Conservation (phyloP, 2,888 invertebrate genomes). For the Tipula vernalis region DNA sequence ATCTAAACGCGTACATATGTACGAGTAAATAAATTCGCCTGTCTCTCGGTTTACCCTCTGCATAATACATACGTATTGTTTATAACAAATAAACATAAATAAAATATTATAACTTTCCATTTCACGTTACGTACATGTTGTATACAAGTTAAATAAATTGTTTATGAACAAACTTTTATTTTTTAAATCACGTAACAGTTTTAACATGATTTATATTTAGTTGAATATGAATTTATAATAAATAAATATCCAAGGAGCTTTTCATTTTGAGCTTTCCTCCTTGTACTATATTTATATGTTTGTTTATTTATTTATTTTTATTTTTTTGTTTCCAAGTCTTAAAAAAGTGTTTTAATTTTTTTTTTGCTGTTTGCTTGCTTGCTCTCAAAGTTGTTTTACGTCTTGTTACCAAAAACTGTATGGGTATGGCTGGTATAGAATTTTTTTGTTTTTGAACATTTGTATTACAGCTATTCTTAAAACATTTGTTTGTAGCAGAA, state of each 20-base stretch:
- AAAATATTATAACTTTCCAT: background rate
- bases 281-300: background rate
- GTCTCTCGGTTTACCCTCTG: background rate
- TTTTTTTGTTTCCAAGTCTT: background rate
- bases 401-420: background rate
- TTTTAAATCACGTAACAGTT: background rate
- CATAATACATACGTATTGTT: background rate
- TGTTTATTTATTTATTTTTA: background rate
- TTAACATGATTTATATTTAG: conserved; percentile 4
- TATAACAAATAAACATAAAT: conserved; percentile 4
- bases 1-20: background rate
- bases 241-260: background rate
- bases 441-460: background rate
- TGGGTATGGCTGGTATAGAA: background rate
- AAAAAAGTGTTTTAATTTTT: background rate
- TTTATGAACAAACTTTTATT: background rate
- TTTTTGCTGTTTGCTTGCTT: background rate
- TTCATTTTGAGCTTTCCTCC: conserved; percentile 4
- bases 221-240: background rate
- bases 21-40: background rate
- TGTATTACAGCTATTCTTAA: background rate
- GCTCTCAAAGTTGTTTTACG: background rate
- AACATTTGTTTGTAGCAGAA: background rate
- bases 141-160: background rate
- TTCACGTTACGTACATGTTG: background rate